Base-by-base conservation (phyloP, 2,113 vertebrate species). In the Ranitomeya variabilis region DNA sequence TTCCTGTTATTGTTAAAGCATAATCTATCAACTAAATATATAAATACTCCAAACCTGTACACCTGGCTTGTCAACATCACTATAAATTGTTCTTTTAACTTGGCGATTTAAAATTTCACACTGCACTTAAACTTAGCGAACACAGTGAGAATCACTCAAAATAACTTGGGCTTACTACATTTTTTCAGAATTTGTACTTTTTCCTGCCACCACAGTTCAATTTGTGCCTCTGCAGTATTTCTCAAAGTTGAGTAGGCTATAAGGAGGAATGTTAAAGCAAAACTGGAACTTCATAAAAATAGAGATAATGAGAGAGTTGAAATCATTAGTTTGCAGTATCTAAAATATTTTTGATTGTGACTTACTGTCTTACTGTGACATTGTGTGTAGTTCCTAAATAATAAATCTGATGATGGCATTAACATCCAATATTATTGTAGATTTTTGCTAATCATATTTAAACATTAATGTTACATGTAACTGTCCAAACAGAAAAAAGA, bases 21-120 rank as follows among this genome's bases (percentile, higher is more conserved):
- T 45, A 66, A 83, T 83, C 45, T 83, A 52, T 62, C 79, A 81
- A 62, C 26, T 64, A 64, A 82, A 62, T 82, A 45, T 82, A 60
- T 54, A 78, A 78, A n/a, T 78, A 80, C 21, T 60, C 12, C 60
- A 62, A 62, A 37, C 19, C 16, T 12, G 31, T 83, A 9, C 54
- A 23, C 16, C 23, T 52, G 37, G 19, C 45, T 23, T 83, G 81
- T 83, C 62, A 83, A 54, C 54, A 16, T 66, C 37, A 51, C 11
- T 66, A 64, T 51, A 64, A 66, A 83, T 83, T 66, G 57, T 83
- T 12, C 62, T 23, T 54, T 69, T 83, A 23, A 23, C 45, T 23
- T 86, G 21, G 71, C 19, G 21, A 74, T 85, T 59, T 74, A 55
- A 73, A 16, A 73, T 71, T 54, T 85, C 83, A 26, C 54, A 85